These are phyloP conservation scores for Steatornis caripensis DNA, from an alignment of 2,113 vertebrate genomes.

Conservation along the genomic window DNA sequence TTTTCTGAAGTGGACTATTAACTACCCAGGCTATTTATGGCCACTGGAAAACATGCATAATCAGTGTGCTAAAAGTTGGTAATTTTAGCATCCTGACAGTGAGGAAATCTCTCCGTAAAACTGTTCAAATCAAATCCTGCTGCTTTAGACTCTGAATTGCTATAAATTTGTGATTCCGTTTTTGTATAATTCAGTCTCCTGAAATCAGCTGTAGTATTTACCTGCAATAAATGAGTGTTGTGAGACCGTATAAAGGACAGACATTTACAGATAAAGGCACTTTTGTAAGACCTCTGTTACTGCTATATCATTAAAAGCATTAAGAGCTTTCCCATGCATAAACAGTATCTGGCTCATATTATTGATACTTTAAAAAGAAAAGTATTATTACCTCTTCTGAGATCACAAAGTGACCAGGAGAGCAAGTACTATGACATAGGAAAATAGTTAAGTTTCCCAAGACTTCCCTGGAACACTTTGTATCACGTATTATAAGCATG, in stretches of 20 bases:
- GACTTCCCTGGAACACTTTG: not conserved
- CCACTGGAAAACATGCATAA: conserved; percentile 46
- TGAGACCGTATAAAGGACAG: not conserved
- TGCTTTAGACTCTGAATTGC: not conserved
- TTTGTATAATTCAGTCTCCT: not conserved
- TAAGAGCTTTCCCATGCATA: not conserved
- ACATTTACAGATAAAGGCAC: not conserved
- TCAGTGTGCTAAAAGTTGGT: not conserved
- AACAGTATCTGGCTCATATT: not conserved
- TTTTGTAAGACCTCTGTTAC: not conserved
- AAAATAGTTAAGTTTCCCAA: not conserved
- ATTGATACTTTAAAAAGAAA: not conserved
- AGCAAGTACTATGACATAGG: not conserved
- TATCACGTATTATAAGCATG: not conserved
- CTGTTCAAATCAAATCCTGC: not conserved
- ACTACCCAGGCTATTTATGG: conserved; percentile 5
- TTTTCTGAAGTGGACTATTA: conserved; percentile 38
- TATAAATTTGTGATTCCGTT: not conserved
- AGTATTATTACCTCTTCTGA: not conserved
- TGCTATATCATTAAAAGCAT: not conserved
- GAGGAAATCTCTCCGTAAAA: not conserved
- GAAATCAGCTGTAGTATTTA: not conserved
- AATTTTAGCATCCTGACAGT: not conserved
- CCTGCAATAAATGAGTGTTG: not conserved
- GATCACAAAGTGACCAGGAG: not conserved